Conservation (phyloP, 2,113 vertebrate species). For the Cathartes aura region DNA sequence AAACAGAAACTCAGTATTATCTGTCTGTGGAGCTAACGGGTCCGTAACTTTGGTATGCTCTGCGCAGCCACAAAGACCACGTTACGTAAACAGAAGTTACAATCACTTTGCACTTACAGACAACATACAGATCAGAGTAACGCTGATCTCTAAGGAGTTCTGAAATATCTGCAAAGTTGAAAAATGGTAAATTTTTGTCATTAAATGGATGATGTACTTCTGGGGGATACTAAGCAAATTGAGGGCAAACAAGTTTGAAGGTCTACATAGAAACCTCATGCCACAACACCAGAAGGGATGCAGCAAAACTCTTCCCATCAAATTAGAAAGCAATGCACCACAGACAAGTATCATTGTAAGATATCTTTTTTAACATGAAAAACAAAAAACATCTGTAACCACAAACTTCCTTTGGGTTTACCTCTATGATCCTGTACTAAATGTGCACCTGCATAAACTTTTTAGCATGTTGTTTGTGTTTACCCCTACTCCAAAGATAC, state of each 20-base stretch:
- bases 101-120: not conserved
- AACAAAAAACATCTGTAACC: not conserved
- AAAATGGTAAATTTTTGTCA: not conserved
- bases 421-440: not conserved
- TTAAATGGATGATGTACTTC: not conserved
- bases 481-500: not conserved
- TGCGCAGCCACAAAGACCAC: not conserved
- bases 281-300: not conserved
- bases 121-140: not conserved
- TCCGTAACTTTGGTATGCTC: not conserved
- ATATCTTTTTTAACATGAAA: accelerated
- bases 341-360: not conserved
- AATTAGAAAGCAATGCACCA: accelerated
- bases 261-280: not conserved
- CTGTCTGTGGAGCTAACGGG: not conserved
- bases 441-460: not conserved
- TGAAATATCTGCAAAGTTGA: not conserved
- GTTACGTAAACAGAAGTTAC: accelerated
- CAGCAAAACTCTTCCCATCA: not conserved
- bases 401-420: not conserved
- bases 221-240: not conserved
- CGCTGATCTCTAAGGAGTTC: not conserved
- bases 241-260: not conserved
- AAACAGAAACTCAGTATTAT: not conserved
- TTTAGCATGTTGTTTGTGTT: not conserved